A percentile compares a stretch with the other conserved stretches of the same genome.
phyloP scores from a whole-genome alignment of 2,113 vertebrate genomes.

The Setophaga coronata region DNA sequence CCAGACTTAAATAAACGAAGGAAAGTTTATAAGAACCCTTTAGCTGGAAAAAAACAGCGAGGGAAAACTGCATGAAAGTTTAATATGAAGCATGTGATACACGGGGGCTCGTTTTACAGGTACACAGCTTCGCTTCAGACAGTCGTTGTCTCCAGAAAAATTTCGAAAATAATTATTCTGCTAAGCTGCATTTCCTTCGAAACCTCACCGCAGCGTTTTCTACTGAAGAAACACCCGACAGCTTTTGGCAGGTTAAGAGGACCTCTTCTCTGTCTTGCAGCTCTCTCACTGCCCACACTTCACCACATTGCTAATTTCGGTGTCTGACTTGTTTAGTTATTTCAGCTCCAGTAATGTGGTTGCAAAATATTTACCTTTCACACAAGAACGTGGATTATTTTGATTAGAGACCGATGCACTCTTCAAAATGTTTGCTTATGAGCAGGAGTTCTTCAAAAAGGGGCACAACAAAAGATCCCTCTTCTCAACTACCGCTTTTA shows the following conservation, averaged over 20 bases:
- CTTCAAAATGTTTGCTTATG: conserved; percentile 51
- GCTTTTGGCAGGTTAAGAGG: background rate
- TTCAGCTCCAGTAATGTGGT: conserved; percentile 42
- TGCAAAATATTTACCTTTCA: conserved; percentile 65
- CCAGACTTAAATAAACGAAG: conserved; percentile 96
- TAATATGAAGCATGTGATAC: conserved; percentile 92
- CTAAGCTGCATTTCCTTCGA: background rate
- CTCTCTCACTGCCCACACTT: background rate
- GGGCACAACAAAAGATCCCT: background rate
- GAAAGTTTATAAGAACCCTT: conserved; percentile 93
- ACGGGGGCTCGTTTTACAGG: conserved; percentile 70
- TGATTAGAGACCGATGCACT: conserved; percentile 29
- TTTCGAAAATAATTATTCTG: background rate
- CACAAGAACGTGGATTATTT: conserved; percentile 60
- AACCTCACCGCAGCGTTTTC: background rate
- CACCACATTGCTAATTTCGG: background rate
- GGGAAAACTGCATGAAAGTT: conserved; percentile 80
- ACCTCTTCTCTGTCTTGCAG: background rate
- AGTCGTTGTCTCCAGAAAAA: background rate
- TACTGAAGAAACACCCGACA: background rate
- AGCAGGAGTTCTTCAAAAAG: background rate
- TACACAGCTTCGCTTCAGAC: background rate
- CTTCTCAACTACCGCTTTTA: background rate
- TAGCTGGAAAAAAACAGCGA: conserved; percentile 73
- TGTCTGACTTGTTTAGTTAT: conserved; percentile 18